These are phyloP conservation scores for Ceyx melanurus DNA, from an alignment of 2,113 vertebrate genomes.

Conservation along the genomic window DNA sequence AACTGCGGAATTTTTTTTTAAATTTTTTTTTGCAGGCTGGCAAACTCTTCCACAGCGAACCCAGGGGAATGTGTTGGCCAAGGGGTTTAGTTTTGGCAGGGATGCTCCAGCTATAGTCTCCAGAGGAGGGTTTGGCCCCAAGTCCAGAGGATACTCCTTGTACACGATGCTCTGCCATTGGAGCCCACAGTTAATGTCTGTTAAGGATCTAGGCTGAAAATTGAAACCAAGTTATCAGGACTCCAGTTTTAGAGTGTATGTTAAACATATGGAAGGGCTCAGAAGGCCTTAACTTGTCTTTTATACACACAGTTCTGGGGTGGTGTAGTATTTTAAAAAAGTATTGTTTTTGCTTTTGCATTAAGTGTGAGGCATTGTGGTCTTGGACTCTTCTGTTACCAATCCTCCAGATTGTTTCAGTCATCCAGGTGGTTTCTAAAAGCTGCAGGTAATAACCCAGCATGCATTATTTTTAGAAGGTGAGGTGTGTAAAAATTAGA, in stretches of 20 bases:
- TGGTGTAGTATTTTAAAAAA: background rate
- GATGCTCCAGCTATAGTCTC: background rate
- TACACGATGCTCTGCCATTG: accelerated
- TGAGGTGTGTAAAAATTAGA: background rate
- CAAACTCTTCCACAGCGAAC: conserved; percentile 29
- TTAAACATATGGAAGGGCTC: background rate
- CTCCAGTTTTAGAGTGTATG: background rate
- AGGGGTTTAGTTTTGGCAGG: background rate
- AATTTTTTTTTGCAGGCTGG: conserved; percentile 49
- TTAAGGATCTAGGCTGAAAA: background rate
- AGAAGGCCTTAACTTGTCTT: background rate
- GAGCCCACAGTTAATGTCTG: accelerated
- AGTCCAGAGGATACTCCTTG: background rate
- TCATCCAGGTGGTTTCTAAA: background rate
- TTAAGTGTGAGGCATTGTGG: too few relatives aligned
- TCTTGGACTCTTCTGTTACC: background rate
- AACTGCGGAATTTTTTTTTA: conserved; percentile 64
- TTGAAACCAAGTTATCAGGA: background rate
- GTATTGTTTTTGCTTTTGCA: background rate
- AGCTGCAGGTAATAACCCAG: background rate
- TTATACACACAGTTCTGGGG: accelerated
- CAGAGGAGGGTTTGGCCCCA: background rate
- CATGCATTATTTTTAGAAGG: background rate
- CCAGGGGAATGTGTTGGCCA: background rate
- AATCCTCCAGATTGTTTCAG: background rate